Percentiles rank a stretch among this genome's conserved stretches.
Evolutionary conservation across 2,797 vertebrate genomes (phyloP).

Genomic region (Serranus cabrilla): DNA sequence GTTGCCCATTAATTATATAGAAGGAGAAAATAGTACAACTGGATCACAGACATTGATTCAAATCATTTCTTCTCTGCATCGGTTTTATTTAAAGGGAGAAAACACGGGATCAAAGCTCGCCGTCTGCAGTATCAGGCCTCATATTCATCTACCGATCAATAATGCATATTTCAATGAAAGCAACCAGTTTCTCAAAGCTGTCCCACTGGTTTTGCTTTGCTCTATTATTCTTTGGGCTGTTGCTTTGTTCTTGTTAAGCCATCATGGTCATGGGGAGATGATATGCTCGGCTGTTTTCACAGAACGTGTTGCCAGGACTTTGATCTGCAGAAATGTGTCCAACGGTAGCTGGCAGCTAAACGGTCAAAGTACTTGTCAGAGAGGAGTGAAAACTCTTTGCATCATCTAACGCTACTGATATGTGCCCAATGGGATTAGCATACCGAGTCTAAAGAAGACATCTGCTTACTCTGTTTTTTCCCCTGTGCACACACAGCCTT

Average conservation of each 20-base stretch:
- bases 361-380: background rate
- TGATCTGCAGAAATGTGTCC: slow-evolving; percentile 38
- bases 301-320: slow-evolving; percentile 3
- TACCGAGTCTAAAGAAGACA: background rate
- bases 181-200: slow-evolving; percentile 14
- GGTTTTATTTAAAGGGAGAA: background rate
- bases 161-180: slow-evolving; percentile 35
- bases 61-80: too few relatives aligned
- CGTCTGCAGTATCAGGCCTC: background rate
- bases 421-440: background rate
- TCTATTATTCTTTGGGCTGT: background rate
- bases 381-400: background rate
- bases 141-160: slow-evolving; percentile 28
- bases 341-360: slow-evolving; percentile 16
- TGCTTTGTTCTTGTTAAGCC: slow-evolving; percentile 43
- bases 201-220: background rate
- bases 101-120: slow-evolving; percentile 25
- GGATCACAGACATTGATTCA: too few relatives aligned
- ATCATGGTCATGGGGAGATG: slow-evolving; percentile 13
- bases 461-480: background rate
- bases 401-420: background rate
- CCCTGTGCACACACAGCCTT: too few relatives aligned
- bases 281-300: slow-evolving; percentile 25
- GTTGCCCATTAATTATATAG: background rate
- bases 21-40: background rate